Conservation (phyloP, 2,797 vertebrate genomes). For the Catamblyrhynchus diadema region DNA sequence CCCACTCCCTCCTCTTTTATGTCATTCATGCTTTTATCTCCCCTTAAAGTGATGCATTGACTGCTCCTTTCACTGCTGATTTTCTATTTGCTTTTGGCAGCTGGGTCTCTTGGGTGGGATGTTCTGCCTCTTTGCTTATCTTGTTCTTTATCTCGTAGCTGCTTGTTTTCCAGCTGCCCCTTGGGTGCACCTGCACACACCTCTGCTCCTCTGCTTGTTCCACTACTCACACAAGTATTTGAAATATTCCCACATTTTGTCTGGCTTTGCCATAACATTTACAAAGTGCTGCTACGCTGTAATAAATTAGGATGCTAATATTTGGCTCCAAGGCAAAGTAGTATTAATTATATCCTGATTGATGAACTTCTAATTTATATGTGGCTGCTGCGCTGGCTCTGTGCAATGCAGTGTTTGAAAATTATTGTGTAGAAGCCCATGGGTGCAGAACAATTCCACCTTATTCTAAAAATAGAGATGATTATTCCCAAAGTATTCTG, state of each 20-base stretch:
- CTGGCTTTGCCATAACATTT: not conserved
- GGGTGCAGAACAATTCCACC: not conserved
- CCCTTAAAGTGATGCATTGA: not conserved
- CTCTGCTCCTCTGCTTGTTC: not conserved
- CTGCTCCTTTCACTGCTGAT: not conserved
- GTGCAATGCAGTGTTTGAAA: not conserved
- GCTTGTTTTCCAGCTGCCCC: not conserved
- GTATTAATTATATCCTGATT: not conserved
- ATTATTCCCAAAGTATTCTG: not conserved
- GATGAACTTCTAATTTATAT: not conserved
- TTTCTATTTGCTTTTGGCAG: not conserved
- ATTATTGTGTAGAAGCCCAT: not conserved
- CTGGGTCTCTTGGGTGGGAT: not conserved
- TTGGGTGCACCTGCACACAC: not conserved
- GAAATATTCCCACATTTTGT: not conserved
- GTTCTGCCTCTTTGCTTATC: not conserved
- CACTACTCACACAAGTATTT: not conserved
- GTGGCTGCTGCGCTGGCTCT: not conserved
- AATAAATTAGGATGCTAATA: not conserved
- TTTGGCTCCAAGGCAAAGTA: not conserved
- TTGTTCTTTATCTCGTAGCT: not conserved
- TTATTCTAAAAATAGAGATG: not conserved
- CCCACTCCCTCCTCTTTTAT: not conserved
- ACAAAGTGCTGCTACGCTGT: not conserved
- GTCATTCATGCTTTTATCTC: not conserved